Base-by-base conservation (phyloP, 2,888 invertebrate genomes). In the Dryococelus australis region DNA sequence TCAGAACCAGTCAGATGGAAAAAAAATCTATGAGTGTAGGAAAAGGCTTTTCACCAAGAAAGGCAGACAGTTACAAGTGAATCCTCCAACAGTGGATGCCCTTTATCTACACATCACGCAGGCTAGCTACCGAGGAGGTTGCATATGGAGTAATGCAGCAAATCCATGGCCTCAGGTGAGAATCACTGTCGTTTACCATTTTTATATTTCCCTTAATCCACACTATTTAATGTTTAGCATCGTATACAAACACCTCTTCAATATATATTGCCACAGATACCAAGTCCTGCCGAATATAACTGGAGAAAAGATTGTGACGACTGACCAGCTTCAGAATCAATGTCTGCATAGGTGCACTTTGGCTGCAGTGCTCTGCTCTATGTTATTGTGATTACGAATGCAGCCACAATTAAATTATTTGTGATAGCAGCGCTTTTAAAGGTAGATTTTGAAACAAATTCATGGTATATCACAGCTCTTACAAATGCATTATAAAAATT, bases 71-170 rank as follows among this genome's bases (percentile, higher is more conserved):
- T n/a, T 80, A n/a, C 16, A 80, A 28, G 80, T 80, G 24, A 80
- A 0, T 80, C 80, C 80, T 28, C 80, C 80, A 9, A 80, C n/a
- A n/a, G 80, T 80, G 80, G 80, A 80, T 28, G n/a, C 80, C 26
- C n/a, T 80, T 12, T 80, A 80, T 9, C 24, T 80, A 80, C n/a
- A 80, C 0, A 13, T 26, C 24, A 80, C 10, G 80, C 8, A 24
- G 80, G 80, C n/a, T n/a, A 28, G 16, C 80, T 80, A 80, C n/a
- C n/a, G 24, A 80, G 80, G 80, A 80, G n/a, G 80, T 5, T 80
- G 28, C 26, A n/a, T 80, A 80, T 24, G 80, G n/a, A 80, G 8
- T 24, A 80, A 20, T 12, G 80, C n/a, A 28, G 80, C 80, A 80
- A 80, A 80, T 80, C n/a, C 80, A 80, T 26, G 24, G 4, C 80